Percentiles rank a stretch among this genome's conserved stretches.
Evolutionary conservation across 2,113 vertebrate species (phyloP).

Genomic region (Solea solea): DNA sequence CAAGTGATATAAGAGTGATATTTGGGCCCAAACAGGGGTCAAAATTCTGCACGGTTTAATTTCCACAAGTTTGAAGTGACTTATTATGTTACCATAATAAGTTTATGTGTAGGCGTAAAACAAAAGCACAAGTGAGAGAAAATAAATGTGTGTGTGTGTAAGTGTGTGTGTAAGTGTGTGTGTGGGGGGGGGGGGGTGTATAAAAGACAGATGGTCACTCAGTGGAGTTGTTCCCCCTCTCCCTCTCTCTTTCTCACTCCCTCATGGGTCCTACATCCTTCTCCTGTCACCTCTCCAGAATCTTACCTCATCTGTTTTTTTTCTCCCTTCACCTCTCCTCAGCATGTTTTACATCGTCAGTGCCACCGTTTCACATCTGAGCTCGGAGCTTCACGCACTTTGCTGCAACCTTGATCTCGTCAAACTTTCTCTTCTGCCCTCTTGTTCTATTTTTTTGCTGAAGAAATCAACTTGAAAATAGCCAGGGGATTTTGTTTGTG

Average conservation of each 20-base stretch:
- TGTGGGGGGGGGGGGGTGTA: conserved; percentile 47
- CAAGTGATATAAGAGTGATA: neutral
- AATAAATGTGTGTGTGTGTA: conserved; percentile 37
- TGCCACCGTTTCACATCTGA: neutral
- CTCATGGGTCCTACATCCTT: conserved; percentile 72
- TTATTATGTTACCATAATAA: neutral
- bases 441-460: conserved; percentile 59
- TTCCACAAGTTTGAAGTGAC: neutral
- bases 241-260: conserved; percentile 66
- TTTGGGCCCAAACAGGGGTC: neutral
- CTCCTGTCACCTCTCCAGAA: conserved; percentile 73
- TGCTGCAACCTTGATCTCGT: conserved; percentile 10
- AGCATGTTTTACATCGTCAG: conserved; percentile 2
- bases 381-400: conserved; percentile 2
- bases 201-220: conserved; percentile 84
- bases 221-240: conserved; percentile 80
- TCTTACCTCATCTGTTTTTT: conserved; percentile 71
- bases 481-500: conserved; percentile 11
- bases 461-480: conserved; percentile 50
- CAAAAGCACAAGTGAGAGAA: conserved; percentile 42
- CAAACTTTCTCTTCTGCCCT: conserved; percentile 10
- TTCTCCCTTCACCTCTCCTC: conserved; percentile 23
- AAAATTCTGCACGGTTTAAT: neutral
- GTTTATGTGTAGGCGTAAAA: conserved; percentile 28
- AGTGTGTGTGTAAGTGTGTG: conserved; percentile 32